These are phyloP conservation scores for Venustaconcha ellipsiformis DNA, from an alignment of 1,140 invertebrate species.

Conservation along the genomic window DNA sequence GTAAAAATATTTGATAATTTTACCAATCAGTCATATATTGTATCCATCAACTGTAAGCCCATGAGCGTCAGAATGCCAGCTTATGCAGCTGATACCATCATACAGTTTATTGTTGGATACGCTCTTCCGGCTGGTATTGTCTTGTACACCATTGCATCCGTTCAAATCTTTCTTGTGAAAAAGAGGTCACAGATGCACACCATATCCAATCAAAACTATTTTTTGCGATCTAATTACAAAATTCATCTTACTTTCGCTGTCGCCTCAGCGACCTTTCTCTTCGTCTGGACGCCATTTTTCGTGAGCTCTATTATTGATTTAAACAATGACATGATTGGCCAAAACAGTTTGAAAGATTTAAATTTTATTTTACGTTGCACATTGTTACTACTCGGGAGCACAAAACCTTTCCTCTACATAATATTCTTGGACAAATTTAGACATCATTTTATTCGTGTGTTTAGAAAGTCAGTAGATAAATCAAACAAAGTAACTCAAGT, in stretches of 20 bases:
- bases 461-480: too few species aligned
- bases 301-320: conserved; percentile 16
- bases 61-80: neutral
- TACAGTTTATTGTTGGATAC: conserved; percentile 5
- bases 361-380: conserved; percentile 25
- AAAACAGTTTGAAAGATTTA: neutral
- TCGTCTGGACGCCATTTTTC: conserved; percentile 24
- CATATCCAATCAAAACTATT: conserved; percentile 1
- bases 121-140: conserved; percentile 2
- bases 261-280: conserved; percentile 1
- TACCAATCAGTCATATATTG: neutral
- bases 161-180: conserved; percentile 11
- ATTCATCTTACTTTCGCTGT: conserved; percentile 14
- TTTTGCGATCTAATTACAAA: conserved; percentile 5
- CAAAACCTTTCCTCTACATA: conserved; percentile 19
- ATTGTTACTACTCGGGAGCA: conserved; percentile 20
- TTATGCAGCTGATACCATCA: neutral
- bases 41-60: conserved; percentile 3
- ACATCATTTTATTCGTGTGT: neutral
- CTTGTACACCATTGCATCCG: neutral
- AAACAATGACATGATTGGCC: neutral
- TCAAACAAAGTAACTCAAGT: too few species aligned
- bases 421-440: conserved; percentile 21
- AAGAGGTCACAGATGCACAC: conserved; percentile 2
- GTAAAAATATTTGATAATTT: neutral